These are phyloP conservation scores for Yasuhikotakia modesta DNA, from an alignment of 2,797 vertebrate genomes.

Conservation along the genomic window DNA sequence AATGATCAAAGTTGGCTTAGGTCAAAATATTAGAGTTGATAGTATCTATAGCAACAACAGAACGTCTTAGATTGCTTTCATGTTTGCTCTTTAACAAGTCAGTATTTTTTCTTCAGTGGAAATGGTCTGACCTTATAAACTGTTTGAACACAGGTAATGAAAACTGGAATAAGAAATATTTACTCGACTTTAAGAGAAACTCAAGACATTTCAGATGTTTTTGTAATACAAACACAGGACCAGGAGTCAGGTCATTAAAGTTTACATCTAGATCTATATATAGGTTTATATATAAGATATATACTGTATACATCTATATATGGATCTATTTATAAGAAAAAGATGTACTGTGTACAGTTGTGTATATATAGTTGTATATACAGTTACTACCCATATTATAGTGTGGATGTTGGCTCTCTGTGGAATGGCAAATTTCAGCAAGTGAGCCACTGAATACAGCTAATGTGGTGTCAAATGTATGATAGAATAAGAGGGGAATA, in stretches of 20 bases:
- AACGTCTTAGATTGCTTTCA: neutral
- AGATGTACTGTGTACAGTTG: no score
- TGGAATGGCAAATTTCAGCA: conserved; percentile 31
- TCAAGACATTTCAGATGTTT: no score
- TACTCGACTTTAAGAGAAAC: neutral
- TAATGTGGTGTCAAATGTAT: conserved; percentile 33
- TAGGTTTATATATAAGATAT: no score
- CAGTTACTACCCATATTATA: neutral
- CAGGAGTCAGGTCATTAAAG: no score
- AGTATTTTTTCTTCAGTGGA: neutral
- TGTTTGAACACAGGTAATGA: neutral
- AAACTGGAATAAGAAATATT: neutral
- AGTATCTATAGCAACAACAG: neutral
- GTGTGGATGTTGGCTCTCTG: neutral
- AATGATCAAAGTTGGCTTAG: neutral
- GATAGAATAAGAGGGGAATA: conserved; percentile 10
- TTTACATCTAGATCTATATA: no score
- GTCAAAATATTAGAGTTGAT: neutral
- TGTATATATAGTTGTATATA: neutral
- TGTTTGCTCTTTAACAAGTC: neutral
- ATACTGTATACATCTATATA: no score
- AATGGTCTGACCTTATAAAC: neutral
- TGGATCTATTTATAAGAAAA: neutral
- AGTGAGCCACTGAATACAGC: conserved; percentile 1
- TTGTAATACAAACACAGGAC: no score